A percentile compares a stretch with the other conserved stretches of the same genome.
Evolutionary conservation across 1,140 invertebrate species (phyloP).

Genomic region (Uloborus diversus): DNA sequence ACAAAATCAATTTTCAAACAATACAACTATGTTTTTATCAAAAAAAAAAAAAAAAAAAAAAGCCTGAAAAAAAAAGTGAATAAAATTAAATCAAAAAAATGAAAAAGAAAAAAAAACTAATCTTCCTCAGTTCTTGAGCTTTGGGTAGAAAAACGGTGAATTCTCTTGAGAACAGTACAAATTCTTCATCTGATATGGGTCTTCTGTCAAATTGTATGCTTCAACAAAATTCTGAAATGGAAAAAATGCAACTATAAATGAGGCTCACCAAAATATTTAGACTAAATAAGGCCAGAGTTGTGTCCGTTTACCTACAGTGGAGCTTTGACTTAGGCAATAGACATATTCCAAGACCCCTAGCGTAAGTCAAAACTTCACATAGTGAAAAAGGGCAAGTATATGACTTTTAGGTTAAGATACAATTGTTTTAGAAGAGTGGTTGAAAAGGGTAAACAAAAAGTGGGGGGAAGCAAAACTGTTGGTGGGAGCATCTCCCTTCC

Average conservation of each 20-base stretch:
- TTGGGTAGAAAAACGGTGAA: too few species aligned
- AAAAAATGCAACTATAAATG: not conserved
- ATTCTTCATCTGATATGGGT: slow-evolving; percentile 78
- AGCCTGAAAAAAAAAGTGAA: too few species aligned
- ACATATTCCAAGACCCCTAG: not conserved
- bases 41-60: too few species aligned
- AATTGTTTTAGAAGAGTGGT: not conserved
- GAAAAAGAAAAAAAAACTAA: too few species aligned
- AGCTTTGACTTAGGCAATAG: not conserved
- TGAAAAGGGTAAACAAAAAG: too few species aligned
- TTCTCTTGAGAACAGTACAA: too few species aligned
- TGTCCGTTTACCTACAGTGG: not conserved
- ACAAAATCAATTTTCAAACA: too few species aligned
- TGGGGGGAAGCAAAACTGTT: too few species aligned
- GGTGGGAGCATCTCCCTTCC: too few species aligned
- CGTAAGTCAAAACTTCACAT: not conserved
- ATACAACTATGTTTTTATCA: too few species aligned
- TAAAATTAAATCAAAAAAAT: too few species aligned
- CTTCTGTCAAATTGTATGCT: slow-evolving; percentile 74
- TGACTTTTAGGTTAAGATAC: not conserved
- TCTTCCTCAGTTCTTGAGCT: too few species aligned
- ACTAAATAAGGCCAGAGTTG: slow-evolving; percentile 53
- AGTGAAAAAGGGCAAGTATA: not conserved
- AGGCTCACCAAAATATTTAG: not conserved
- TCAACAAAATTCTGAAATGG: slow-evolving; percentile 74